These are phyloP conservation scores for Symphodus melops DNA, from an alignment of 2,113 vertebrate species.

Conservation along the genomic window DNA sequence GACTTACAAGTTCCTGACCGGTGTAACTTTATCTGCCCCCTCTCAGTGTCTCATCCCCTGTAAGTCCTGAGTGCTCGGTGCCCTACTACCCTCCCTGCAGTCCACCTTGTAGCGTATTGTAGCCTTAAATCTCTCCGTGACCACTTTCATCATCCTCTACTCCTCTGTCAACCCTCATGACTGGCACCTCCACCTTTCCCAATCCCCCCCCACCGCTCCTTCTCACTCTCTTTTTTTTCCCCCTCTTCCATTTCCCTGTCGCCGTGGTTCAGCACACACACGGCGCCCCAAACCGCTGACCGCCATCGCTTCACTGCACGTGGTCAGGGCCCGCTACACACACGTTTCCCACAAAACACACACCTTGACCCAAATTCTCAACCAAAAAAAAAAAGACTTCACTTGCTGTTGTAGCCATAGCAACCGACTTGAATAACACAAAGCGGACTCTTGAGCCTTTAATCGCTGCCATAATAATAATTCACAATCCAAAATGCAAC, in stretches of 20 bases:
- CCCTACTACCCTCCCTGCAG: slow-evolving; percentile 23
- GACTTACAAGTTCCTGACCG: too few relatives aligned
- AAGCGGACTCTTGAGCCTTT: background rate
- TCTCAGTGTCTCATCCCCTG: slow-evolving; percentile 9
- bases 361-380: background rate
- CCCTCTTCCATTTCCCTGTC: slow-evolving; percentile 11
- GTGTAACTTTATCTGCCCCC: background rate
- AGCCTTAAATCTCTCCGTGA: slow-evolving; percentile 38
- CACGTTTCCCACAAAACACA: background rate
- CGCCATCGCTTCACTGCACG: slow-evolving; percentile 25
- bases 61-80: background rate
- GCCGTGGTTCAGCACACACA: slow-evolving; percentile 41
- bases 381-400: background rate
- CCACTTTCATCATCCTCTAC: slow-evolving; percentile 39
- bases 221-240: background rate
- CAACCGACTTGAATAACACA: background rate
- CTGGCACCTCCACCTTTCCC: slow-evolving; percentile 13
- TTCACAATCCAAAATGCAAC: background rate
- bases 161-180: slow-evolving; percentile 12
- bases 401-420: background rate
- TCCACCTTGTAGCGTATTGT: slow-evolving; percentile 17
- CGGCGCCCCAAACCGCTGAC: slow-evolving; percentile 27
- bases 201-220: too few relatives aligned
- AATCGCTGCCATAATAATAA: background rate
- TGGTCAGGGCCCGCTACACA: slow-evolving; percentile 1